Conservation (phyloP, 2,113 vertebrate species). For the Aythya baeri region DNA sequence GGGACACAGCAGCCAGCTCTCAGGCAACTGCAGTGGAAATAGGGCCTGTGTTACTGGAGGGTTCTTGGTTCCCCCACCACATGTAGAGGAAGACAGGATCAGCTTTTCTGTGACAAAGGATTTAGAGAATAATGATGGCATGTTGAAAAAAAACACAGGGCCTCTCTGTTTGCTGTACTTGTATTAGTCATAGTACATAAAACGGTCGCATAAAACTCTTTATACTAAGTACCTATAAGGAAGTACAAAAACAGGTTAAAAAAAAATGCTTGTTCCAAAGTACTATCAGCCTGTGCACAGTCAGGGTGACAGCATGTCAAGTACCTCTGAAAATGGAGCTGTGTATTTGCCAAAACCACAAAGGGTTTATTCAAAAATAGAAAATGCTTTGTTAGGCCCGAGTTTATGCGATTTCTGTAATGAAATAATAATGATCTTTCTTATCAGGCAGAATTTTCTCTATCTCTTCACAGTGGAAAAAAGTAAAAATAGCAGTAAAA, state of each 20-base stretch:
- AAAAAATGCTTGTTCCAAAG: neutral
- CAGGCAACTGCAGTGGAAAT: neutral
- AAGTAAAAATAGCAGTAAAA: neutral
- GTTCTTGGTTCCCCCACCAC: neutral
- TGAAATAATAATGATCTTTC: neutral
- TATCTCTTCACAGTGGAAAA: neutral
- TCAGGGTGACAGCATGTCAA: neutral
- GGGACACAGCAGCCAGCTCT: neutral
- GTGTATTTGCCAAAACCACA: neutral
- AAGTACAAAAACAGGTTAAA: neutral
- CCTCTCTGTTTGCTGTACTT: neutral
- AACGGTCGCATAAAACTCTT: neutral
- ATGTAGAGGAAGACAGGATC: neutral
- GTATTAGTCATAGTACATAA: neutral
- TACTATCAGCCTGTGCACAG: neutral
- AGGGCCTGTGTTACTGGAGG: neutral
- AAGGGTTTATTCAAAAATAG: neutral
- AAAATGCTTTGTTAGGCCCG: neutral
- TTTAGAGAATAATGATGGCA: accelerated
- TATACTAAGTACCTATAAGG: neutral
- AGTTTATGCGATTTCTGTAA: neutral
- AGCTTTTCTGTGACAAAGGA: neutral
- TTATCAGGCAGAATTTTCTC: neutral
- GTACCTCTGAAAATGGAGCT: neutral
- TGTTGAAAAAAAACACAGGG: neutral